Conservation (phyloP, 2,797 vertebrate species). For the Ptychobarbus kaznakovi region DNA sequence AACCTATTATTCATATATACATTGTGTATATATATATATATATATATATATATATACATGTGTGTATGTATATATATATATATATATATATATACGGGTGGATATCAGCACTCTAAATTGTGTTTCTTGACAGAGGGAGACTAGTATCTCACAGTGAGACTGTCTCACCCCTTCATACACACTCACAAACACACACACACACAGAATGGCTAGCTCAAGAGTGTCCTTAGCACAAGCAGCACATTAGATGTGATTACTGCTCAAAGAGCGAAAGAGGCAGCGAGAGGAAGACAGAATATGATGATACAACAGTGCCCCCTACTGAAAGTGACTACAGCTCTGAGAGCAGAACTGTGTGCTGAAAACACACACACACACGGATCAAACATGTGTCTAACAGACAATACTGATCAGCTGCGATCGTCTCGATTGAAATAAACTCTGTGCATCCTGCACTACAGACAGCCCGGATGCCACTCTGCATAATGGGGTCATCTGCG, state of each 20-base stretch:
- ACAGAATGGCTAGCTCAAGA: slow-evolving; percentile 65
- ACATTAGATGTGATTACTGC: slow-evolving; percentile 87
- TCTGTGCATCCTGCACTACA: not conserved
- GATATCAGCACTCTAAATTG: slow-evolving; percentile 41
- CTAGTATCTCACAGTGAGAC: slow-evolving; percentile 51
- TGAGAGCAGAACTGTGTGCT: slow-evolving; percentile 1
- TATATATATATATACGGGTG: not conserved
- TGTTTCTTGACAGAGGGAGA: slow-evolving; percentile 41
- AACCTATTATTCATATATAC: not conserved
- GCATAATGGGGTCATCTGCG: not conserved
- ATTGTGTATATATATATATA: not conserved
- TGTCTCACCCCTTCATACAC: slow-evolving; percentile 74
- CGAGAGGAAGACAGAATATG: slow-evolving; percentile 45
- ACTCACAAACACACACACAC: slow-evolving; percentile 46
- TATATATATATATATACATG: not conserved
- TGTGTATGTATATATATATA: not conserved
- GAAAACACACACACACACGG: slow-evolving; percentile 2
- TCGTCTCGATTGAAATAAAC: slow-evolving; percentile 10
- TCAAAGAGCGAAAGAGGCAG: slow-evolving; percentile 74
- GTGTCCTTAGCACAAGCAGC: slow-evolving; percentile 80
- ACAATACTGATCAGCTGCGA: slow-evolving; percentile 14
- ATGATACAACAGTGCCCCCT: slow-evolving; percentile 95
- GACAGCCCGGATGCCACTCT: not conserved
- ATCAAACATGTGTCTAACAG: slow-evolving; percentile 31
- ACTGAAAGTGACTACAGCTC: slow-evolving; percentile 66